Base-by-base conservation (phyloP, 2,797 vertebrate species). In the Gymnopithys bicolor region DNA sequence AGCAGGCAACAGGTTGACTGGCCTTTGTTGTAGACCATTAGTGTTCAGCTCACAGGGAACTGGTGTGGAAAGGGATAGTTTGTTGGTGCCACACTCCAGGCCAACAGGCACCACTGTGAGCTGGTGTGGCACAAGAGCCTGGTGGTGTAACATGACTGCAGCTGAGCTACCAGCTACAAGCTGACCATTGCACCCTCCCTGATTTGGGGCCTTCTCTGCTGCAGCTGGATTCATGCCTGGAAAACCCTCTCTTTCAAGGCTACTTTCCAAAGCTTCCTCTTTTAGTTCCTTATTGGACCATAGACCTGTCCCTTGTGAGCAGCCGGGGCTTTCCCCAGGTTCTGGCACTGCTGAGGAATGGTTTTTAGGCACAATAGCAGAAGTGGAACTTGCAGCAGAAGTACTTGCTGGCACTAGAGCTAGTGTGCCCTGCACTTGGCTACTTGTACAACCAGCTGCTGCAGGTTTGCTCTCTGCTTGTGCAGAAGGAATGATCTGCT, bases 1-100 rank as follows among this genome's bases (percentile, higher is more conserved):
- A 16, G 92, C 52, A 7, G 97, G 95, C 28, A 73, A 66, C 3
- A 97, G 55, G 12, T 39, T 86, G 64, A 94, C 91, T 37, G 88
- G 92, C 62, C 45, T 90, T 53, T 82, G 80, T 7, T 67, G 92
- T 0, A 35, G 7, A 2, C 75, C 30, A 2, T 41, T 89, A 21
- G 68, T 74, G 4, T 64, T 87, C 16, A 70, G 76, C 13, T 96
- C 88, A 49, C 84, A 46, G 30, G 89, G 13, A 19, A 84, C 39
- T 0, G 89, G 60, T 0, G 62, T 16, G 32, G 95, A 33, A 8
- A 95, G 91, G 41, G 96, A 56, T 37, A 94, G 9, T 41, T 90
- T 82, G 49, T 19, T 86, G 75, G 52, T 9, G 41, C 84, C 78
- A 46, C 33, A 62, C 10, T 68, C 76, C 25, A 87, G 2, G 11